Evolutionary conservation across 2,113 vertebrate species (phyloP).

Genomic region (Microcebus griseorufus): DNA sequence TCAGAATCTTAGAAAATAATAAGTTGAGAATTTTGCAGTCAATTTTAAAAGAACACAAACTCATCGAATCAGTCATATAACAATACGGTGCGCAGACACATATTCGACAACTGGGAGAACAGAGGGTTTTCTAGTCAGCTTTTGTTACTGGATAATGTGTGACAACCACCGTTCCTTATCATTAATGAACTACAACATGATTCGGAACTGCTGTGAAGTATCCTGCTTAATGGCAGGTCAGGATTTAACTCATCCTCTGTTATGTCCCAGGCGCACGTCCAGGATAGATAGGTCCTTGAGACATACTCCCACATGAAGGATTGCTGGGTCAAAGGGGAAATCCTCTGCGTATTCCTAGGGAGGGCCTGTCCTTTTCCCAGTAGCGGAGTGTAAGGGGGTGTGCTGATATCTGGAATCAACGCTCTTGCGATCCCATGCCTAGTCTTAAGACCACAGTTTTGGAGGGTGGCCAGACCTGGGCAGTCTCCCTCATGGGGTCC

Average conservation of each 20-base stretch:
- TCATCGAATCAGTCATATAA: not conserved
- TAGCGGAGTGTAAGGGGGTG: not conserved
- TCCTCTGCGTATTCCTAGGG: not conserved
- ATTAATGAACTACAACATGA: not conserved
- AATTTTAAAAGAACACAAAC: not conserved
- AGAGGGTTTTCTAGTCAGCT: too few species aligned
- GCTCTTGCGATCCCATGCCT: not conserved
- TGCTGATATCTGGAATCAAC: not conserved
- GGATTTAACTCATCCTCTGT: not conserved
- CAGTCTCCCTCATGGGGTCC: not conserved
- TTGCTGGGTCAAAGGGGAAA: not conserved
- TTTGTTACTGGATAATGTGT: not conserved
- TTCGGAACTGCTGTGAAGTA: not conserved
- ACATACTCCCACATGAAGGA: not conserved
- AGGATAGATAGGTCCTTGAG: not conserved
- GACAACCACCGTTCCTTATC: not conserved
- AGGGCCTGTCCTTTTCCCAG: not conserved
- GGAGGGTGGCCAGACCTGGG: not conserved
- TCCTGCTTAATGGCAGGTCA: fast-evolving
- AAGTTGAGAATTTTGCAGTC: not conserved
- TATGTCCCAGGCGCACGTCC: not conserved
- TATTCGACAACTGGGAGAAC: not conserved
- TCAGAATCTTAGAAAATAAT: not conserved
- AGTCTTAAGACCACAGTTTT: not conserved
- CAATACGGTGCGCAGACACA: not conserved